Evolutionary conservation across 2,888 invertebrate genomes (phyloP), one percentile per base, ranked within the genome.

Genomic region (Cerceris rybyensis): DNA sequence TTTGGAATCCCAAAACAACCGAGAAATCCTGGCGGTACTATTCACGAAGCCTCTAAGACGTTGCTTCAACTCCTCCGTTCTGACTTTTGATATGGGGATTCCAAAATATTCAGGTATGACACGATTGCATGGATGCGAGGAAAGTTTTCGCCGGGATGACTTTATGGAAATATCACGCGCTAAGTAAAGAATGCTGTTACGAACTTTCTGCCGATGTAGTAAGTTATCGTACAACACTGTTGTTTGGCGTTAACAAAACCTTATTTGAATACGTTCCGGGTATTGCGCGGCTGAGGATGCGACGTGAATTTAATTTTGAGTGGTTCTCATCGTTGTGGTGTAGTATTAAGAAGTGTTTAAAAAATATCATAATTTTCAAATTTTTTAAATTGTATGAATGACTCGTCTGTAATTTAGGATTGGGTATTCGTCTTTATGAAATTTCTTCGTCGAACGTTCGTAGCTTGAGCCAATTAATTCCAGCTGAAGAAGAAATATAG

Each of bases 1-100:
- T 66, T 42, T 42, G 78, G 70, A 78, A 86, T 86, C 72, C 68
- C 75, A 77, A 82, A 83, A 84, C 85, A 82, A 82, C 74, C 57
- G 60, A 73, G 54, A 67, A 52, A 67, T 59, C 70, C 63, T 67
- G 49, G 52, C 73, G 42, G 7, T 65, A 14, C 11, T 39, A 4
- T 11, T 9, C 41, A 28, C 28, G 46, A 50, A 49, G 57, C 52
- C 59, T 2, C 50, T 4, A 9, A 55, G 58, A 52, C 57, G 39
- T 52, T 69, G 14, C 11, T 17, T 46, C 41, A 71, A 69, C 46
- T 11, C 46, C 65, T 55, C 14, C 55, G 11, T 5, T 13, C 57
- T 28, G 69, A 66, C 75, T 70, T 61, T 57, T 61, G 75, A 60
- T 60, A 42, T 59, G 42, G 46, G 42, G 63, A 49, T 69, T 49